Evolutionary conservation across 2,113 vertebrate genomes (phyloP), one percentile per base, ranked within the genome.

Genomic region (Hassar affinis): DNA sequence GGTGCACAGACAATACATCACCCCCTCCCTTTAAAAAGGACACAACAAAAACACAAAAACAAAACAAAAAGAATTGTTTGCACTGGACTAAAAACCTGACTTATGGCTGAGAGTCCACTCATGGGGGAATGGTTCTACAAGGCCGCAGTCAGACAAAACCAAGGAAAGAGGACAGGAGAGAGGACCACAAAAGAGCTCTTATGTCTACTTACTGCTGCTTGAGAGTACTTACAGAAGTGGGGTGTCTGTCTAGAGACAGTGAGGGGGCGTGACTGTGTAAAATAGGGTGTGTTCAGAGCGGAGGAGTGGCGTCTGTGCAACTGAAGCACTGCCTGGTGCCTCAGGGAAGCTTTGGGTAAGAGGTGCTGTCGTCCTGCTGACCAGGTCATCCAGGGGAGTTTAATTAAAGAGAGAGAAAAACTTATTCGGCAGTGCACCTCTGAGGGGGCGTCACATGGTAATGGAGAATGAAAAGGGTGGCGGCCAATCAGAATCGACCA

Each of bases 311-410:
- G 88, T 91, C 93, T 93, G 91, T 93, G 88, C 92, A 91, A 94
- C 85, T 94, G 93, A 90, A 94, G 92, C 93, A 95, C 91, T 89
- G 93, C 93, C 93, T 94, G 94, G 92, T 94, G 93, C 92, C 93
- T 94, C 93, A 93, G 87, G 91, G 93, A 91, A 90, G 93, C 93
- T 93, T 93, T 93, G 91, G 92, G 93, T 83, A 92, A 93, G 90
- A 93, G 93, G 91, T 93, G 92, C 75, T 86, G 90, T 88, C 88
- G 88, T 90, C 88, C 89, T 89, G 86, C 78, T 49, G 88, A 84
- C 66, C 85, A 38, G 92, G 92, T 89, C 92, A 88, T 93, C 93
- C 92, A 87, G 91, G 92, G 80, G 82, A 84, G 90, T 93, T 93
- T 92, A 93, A 79, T 90, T 83, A 92, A 89, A 94, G 87, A 92